These are phyloP conservation scores for Nephila pilipes DNA, from an alignment of 1,140 invertebrate genomes.

Conservation along the genomic window DNA sequence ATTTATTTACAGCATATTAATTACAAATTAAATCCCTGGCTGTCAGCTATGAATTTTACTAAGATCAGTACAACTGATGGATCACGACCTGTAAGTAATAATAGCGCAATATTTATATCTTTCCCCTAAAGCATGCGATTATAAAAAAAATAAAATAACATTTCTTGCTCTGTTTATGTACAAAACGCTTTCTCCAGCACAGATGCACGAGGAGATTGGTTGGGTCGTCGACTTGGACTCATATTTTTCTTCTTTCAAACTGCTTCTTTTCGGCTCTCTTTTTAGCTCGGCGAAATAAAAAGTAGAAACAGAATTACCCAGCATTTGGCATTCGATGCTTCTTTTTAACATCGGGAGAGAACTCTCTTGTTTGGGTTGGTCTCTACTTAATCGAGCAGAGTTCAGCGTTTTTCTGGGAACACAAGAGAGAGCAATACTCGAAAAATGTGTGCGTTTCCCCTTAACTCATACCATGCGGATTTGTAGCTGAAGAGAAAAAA, in stretches of 20 bases:
- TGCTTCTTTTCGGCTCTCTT: constrained; percentile 38
- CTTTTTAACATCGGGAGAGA: not conserved
- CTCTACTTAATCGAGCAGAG: constrained; percentile 35
- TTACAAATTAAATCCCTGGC: too few relatives aligned
- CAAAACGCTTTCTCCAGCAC: constrained; percentile 63
- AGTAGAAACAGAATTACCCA: constrained; percentile 35
- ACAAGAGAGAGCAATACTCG: not conserved
- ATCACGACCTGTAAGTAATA: not conserved
- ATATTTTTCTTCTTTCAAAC: constrained; percentile 44
- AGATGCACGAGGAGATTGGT: constrained; percentile 50
- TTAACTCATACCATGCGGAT: not conserved
- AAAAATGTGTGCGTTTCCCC: constrained; percentile 6
- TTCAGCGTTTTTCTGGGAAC: constrained; percentile 33
- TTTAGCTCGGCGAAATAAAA: constrained; percentile 7
- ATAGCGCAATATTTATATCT: not conserved
- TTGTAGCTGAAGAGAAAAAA: not conserved
- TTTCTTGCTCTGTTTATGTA: constrained; percentile 63
- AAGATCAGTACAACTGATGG: not conserved
- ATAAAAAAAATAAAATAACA: constrained; percentile 17
- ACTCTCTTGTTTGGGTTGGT: constrained; percentile 27
- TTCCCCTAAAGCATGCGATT: not conserved
- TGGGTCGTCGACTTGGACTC: constrained; percentile 58
- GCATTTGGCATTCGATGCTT: constrained; percentile 23
- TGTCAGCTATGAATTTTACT: too few relatives aligned
- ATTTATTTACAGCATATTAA: too few relatives aligned